Percentiles rank a stretch among this genome's conserved stretches.
Conservation (phyloP, 1,140 invertebrate genomes). For the Drosophila bocki region DNA sequence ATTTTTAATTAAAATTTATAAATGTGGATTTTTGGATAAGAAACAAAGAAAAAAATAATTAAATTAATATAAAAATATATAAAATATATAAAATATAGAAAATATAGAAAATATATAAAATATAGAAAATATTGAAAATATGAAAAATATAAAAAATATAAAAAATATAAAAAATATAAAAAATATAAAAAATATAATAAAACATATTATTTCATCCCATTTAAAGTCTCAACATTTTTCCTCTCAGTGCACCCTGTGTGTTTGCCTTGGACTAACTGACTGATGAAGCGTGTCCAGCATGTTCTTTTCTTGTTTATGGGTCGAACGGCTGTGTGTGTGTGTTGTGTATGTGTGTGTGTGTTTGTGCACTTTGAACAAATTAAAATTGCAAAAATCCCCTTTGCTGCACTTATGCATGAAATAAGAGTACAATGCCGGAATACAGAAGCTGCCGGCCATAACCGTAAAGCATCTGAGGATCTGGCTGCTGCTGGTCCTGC, state of each 20-base stretch:
- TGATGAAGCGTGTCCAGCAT: slow-evolving; percentile 63
- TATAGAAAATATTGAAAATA: neutral
- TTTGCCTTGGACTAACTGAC: slow-evolving; percentile 51
- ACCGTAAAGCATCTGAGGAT: slow-evolving; percentile 64
- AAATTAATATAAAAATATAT: no score
- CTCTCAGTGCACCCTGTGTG: slow-evolving; percentile 7
- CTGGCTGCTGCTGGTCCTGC: slow-evolving; percentile 10
- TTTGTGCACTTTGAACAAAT: slow-evolving; percentile 74
- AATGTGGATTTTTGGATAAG: no score
- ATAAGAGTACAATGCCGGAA: slow-evolving; percentile 38
- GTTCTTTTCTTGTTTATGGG: slow-evolving; percentile 52
- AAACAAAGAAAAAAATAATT: no score
- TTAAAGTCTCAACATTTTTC: no score
- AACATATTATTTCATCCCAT: neutral
- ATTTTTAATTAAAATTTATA: neutral
- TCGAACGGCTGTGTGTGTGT: slow-evolving; percentile 14
- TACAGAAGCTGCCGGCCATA: slow-evolving; percentile 55
- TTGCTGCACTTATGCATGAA: slow-evolving; percentile 66
- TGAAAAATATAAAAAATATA: neutral
- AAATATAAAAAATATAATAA: no score
- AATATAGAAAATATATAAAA: no score
- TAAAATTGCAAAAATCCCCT: slow-evolving; percentile 77
- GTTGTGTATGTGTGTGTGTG: slow-evolving; percentile 33
- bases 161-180: neutral
- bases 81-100: no score